These are phyloP conservation scores for Hartigia nigra DNA, from an alignment of 2,888 invertebrate species.

Conservation along the genomic window DNA sequence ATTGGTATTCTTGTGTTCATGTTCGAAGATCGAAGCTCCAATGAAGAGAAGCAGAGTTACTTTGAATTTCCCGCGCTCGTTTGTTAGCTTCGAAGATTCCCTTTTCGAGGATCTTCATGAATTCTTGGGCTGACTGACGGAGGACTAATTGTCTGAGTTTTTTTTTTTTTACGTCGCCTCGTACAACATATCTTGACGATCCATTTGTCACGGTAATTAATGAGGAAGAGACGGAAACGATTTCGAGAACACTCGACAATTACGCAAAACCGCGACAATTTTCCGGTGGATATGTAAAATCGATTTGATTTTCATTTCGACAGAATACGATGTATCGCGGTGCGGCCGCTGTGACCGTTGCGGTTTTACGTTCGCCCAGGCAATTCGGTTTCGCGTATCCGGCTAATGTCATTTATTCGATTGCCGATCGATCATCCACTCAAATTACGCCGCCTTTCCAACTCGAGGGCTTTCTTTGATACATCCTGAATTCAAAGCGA, in stretches of 20 bases:
- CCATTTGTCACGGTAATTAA: constrained; percentile 25
- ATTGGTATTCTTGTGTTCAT: background rate
- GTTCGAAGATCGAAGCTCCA: background rate
- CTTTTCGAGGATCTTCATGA: background rate
- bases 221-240: constrained; percentile 28
- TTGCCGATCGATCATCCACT: constrained; percentile 22
- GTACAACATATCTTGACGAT: background rate
- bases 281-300: constrained; percentile 28
- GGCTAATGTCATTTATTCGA: constrained; percentile 28
- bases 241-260: constrained; percentile 34
- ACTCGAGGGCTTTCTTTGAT: background rate
- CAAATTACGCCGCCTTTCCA: constrained; percentile 14
- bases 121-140: background rate
- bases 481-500: background rate
- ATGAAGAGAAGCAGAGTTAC: background rate
- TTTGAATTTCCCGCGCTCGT: background rate
- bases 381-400: constrained; percentile 44
- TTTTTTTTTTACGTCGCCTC: background rate
- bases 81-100: background rate
- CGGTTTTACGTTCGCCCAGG: constrained; percentile 44
- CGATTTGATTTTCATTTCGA: constrained; percentile 39
- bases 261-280: constrained; percentile 26
- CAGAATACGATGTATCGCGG: constrained; percentile 39
- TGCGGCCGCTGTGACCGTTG: constrained; percentile 35
- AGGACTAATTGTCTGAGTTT: constrained; percentile 19